These are phyloP conservation scores for Antheraea pernyi DNA, from an alignment of 1,140 invertebrate genomes.

Conservation along the genomic window DNA sequence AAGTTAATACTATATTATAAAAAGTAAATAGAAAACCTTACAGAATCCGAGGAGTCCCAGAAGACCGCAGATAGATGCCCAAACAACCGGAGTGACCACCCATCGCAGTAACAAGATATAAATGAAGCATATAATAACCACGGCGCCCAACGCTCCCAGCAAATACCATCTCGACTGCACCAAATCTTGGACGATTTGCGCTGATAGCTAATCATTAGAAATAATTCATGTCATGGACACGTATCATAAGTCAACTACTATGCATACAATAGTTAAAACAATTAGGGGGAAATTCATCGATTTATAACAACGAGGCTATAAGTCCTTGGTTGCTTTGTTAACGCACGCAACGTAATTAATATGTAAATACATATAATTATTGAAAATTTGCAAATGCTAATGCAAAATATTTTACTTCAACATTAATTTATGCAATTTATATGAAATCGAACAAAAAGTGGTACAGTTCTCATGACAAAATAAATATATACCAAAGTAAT, in stretches of 20 bases:
- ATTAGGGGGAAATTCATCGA: background rate
- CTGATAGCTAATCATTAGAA: slow-evolving; percentile 43
- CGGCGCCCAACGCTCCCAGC: slow-evolving; percentile 81
- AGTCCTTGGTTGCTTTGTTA: background rate
- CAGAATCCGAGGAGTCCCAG: slow-evolving; percentile 85
- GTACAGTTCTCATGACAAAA: too few species aligned
- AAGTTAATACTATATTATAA: background rate
- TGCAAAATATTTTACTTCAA: too few species aligned
- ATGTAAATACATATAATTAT: background rate
- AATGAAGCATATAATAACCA: slow-evolving; percentile 88
- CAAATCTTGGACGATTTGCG: slow-evolving; percentile 89
- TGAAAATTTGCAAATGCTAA: too few species aligned
- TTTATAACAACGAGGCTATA: background rate
- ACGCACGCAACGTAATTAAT: background rate
- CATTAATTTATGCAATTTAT: too few species aligned
- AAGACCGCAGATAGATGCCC: slow-evolving; percentile 89
- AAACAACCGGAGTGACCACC: slow-evolving; percentile 92
- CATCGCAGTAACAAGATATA: slow-evolving; percentile 95
- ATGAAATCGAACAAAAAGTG: too few species aligned
- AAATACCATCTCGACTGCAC: slow-evolving; percentile 85
- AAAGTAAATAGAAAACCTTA: slow-evolving; percentile 51
- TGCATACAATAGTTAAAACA: background rate
- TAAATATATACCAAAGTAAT: too few species aligned
- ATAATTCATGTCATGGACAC: background rate
- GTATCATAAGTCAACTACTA: background rate